Conservation (phyloP, 2,888 invertebrate species). For the Phengaris alcon region DNA sequence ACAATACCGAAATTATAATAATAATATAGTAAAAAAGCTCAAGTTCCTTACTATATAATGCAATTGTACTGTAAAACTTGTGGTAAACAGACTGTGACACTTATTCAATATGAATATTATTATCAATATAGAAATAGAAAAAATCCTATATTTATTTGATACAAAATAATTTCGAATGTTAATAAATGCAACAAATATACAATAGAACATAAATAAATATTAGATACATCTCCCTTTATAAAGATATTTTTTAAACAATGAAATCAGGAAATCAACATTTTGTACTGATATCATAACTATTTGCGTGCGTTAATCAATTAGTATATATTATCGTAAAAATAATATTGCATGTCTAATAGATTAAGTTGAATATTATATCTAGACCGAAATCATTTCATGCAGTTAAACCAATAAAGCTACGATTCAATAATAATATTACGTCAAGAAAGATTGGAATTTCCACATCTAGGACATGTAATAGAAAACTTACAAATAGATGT, state of each 20-base stretch:
- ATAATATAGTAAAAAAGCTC: conserved; percentile 42
- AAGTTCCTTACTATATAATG: conserved; percentile 44
- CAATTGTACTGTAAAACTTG: conserved; percentile 8
- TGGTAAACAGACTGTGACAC: conserved; percentile 38
- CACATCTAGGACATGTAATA: not conserved
- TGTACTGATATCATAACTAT: conserved; percentile 9
- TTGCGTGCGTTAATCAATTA: conserved; percentile 18
- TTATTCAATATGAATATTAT: conserved; percentile 32
- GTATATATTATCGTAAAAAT: conserved; percentile 2
- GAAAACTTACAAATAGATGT: not conserved
- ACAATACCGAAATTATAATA: conserved; percentile 38
- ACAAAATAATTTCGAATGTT: conserved; percentile 42
- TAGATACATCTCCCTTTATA: not conserved
- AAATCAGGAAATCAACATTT: conserved; percentile 23
- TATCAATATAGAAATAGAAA: conserved; percentile 36
- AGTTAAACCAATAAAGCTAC: conserved; percentile 31
- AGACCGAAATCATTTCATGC: conserved; percentile 22
- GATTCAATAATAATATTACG: conserved; percentile 25
- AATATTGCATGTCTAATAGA: conserved; percentile 16
- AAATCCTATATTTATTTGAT: conserved; percentile 28
- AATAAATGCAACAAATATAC: conserved; percentile 76
- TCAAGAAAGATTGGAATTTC: not conserved
- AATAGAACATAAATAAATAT: conserved; percentile 47
- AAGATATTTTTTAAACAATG: not conserved
- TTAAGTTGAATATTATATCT: not conserved